Evolutionary conservation across 2,888 invertebrate genomes (phyloP), one percentile per base, ranked within the genome.

Genomic region (Microdon myrmicae): DNA sequence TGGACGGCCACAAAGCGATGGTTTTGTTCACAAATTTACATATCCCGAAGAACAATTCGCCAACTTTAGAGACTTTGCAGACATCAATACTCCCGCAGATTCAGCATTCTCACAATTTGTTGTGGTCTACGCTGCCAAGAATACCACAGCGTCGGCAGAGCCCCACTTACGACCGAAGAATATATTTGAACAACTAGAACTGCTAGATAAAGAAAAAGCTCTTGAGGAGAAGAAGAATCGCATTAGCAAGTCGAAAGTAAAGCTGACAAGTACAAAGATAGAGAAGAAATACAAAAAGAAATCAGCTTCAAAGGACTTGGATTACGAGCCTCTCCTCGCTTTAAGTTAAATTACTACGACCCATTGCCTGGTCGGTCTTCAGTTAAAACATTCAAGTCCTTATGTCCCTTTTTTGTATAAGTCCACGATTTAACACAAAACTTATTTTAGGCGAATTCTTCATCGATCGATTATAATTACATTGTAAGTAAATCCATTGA

Each of bases 41-140:
- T 87, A 89, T 69, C 86, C 89, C 16, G 87, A 88, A 53, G 92
- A 93, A 72, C 93, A 93, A 73, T 93, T 94, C 73, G 91, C 92
- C 3, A 92, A 93, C 74, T 94, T 94, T 81, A 85, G 91, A 71
- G 94, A 94, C 75, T 94, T 94, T 73, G 93, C 94, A 1, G 94
- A 94, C 71, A 93, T 94, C 45, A 93, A 92, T 64, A 87, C 90
- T 2, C 91, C 92, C 0, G 85, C 90, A 0, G 90, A 90, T 73
- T 83, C 87, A 1, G 90, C 90, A 4, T 93, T 89, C 76, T 92
- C 92, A 0, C 90, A 92, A 70, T 87, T 87, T 64, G 90, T 92
- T 19, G 88, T 92, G 0, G 92, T 92, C 0, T 92, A 92, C 73
- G 90, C 90, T 0, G 90, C 90, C 69, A 90, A 90, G 75, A 92